Evolutionary conservation across 2,113 vertebrate species (phyloP).

Genomic region (Cyanocitta stelleri): DNA sequence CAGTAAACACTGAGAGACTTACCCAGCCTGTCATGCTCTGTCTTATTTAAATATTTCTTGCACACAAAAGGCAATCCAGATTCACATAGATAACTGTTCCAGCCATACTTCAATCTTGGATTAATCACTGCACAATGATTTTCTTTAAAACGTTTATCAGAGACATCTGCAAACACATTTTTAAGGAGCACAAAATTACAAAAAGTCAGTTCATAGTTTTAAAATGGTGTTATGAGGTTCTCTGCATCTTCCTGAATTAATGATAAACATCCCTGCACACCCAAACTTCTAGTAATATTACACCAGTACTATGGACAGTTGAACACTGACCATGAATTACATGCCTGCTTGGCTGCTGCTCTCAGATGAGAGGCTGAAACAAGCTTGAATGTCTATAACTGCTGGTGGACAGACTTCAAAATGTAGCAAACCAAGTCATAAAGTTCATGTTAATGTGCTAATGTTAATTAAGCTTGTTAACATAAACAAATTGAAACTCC

Average conservation of each 20-base stretch:
- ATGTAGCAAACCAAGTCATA: background rate
- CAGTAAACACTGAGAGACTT: conserved; percentile 45
- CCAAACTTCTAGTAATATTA: background rate
- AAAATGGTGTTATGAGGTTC: background rate
- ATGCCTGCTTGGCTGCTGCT: background rate
- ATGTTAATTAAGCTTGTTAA: background rate
- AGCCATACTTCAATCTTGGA: conserved; percentile 67
- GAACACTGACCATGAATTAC: background rate
- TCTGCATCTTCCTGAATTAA: background rate
- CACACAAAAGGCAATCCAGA: conserved; percentile 86
- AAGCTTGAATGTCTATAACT: background rate
- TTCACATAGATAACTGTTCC: conserved; percentile 82
- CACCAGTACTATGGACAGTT: background rate
- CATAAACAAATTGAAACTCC: background rate
- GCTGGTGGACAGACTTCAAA: background rate
- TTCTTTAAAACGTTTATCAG: conserved; percentile 49
- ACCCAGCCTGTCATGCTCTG: conserved; percentile 76
- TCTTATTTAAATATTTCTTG: conserved; percentile 82
- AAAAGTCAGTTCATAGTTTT: background rate
- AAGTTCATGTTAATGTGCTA: background rate
- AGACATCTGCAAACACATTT: conserved; percentile 63
- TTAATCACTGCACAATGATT: conserved; percentile 82
- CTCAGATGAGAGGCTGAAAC: background rate
- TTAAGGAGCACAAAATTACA: conserved; percentile 6
- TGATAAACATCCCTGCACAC: background rate